Evolutionary conservation across 2,113 vertebrate species (phyloP).

Genomic region (Syngnathus scovelli): DNA sequence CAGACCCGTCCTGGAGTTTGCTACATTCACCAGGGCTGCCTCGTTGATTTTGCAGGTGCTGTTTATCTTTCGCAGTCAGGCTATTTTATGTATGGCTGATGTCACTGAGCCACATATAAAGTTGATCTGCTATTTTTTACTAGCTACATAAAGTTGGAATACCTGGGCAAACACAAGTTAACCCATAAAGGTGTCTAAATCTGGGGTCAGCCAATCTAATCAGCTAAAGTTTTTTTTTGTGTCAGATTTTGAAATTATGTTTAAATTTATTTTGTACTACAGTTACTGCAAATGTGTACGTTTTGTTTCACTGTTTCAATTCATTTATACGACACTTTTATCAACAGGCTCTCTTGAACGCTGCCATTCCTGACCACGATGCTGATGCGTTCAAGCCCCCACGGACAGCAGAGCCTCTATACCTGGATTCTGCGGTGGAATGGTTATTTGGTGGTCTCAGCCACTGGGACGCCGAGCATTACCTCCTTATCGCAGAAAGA

Average conservation of each 20-base stretch:
- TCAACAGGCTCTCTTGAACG: slow-evolving; percentile 80
- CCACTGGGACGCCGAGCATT: slow-evolving; percentile 92
- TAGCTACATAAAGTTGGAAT: not conserved
- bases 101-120: not conserved
- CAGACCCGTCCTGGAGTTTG: slow-evolving; percentile 75
- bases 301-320: not conserved
- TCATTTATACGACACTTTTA: not conserved
- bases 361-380: slow-evolving; percentile 83
- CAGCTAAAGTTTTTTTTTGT: no score
- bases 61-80: not conserved
- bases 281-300: not conserved
- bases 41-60: slow-evolving; percentile 83
- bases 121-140: no score
- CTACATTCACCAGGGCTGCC: slow-evolving; percentile 73
- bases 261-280: not conserved
- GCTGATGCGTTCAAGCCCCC: slow-evolving; percentile 93
- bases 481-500: slow-evolving; percentile 88
- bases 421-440: slow-evolving; percentile 73
- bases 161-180: not conserved
- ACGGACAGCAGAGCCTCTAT: slow-evolving; percentile 51
- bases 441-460: slow-evolving; percentile 82
- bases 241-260: no score
- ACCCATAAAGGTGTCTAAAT: no score
- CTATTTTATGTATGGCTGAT: not conserved
- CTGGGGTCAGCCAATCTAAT: no score